Evolutionary conservation across 2,888 invertebrate genomes (phyloP), one percentile per base, ranked within the genome.

Genomic region (Coelinius sp.): DNA sequence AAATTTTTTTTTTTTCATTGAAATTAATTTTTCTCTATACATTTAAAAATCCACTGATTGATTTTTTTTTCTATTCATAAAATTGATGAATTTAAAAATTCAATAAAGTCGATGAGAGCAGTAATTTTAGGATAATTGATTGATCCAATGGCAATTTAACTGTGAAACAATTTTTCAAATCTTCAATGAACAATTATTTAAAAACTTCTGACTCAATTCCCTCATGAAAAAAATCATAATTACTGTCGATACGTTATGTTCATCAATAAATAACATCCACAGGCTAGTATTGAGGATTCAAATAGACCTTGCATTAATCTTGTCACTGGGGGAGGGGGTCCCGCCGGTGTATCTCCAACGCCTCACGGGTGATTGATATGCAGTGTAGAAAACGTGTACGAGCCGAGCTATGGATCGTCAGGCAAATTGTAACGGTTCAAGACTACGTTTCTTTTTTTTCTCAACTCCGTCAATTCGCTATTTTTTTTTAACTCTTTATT

Each of bases 251-350:
- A 31, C n/a, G 27, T 31, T 8, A 8, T 17, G 27, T 31, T 5
- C 27, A 25, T 6, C 31, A 56, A 65, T 25, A n/a, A 44, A 65
- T 65, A 65, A 67, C 49, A 35, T 31, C 12, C 52, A 67, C 20
- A 24, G 62, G 12, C 41, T 25, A 38, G 20, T 31, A 24, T 52
- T 41, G 52, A 31, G 10, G 44, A 25, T 52, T 71, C 35, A 66
- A 71, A 71, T 59, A 59, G 66, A 66, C 27, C 70, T 53, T 35
- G 27, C 71, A 66, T 71, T 66, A 71, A 59, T 71, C 71, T 66
- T 71, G 59, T 59, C 46, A 44, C 56, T 41, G 24, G 4, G 14
- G 38, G 41, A 25, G 24, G 4, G 14, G 38, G 41, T 24, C 56
- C 17, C 46, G n/a, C 31, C 17, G 46, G 38, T 64, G 25, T 27